These are phyloP conservation scores for Dioctria rufipes DNA, from an alignment of 2,888 invertebrate species.

Conservation along the genomic window DNA sequence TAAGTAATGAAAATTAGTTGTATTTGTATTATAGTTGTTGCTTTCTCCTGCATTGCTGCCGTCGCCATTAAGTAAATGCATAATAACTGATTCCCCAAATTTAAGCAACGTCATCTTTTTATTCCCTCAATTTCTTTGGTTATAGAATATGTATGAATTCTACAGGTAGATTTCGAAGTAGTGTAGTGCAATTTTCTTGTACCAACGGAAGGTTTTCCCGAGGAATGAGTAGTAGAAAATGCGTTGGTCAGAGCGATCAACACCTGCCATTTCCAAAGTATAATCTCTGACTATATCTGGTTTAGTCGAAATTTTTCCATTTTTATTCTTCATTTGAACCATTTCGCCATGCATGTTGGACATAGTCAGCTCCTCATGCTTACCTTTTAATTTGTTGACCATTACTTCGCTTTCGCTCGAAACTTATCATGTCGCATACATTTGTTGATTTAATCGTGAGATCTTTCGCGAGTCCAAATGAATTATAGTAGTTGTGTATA, in stretches of 20 bases:
- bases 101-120: too few species aligned
- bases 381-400: conserved; percentile 27
- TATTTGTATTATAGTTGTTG: too few species aligned
- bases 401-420: conserved; percentile 7
- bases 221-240: conserved; percentile 30
- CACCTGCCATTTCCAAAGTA: conserved; percentile 24
- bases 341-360: not conserved
- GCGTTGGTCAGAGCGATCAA: conserved; percentile 27
- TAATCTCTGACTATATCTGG: too few species aligned
- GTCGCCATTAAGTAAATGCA: too few species aligned
- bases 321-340: too few species aligned
- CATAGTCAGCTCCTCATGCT: conserved; percentile 5
- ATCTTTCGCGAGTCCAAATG: conserved; percentile 17
- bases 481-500: too few species aligned
- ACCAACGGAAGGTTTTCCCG: too few species aligned
- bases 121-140: too few species aligned
- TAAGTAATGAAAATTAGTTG: too few species aligned
- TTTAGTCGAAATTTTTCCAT: conserved; percentile 20
- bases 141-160: too few species aligned
- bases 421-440: not conserved
- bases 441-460: conserved; percentile 4
- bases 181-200: conserved; percentile 34
- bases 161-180: conserved; percentile 16
- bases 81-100: too few species aligned
- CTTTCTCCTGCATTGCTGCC: too few species aligned